These are phyloP conservation scores for Tenthredo livida DNA, from an alignment of 2,888 invertebrate species.

Conservation along the genomic window DNA sequence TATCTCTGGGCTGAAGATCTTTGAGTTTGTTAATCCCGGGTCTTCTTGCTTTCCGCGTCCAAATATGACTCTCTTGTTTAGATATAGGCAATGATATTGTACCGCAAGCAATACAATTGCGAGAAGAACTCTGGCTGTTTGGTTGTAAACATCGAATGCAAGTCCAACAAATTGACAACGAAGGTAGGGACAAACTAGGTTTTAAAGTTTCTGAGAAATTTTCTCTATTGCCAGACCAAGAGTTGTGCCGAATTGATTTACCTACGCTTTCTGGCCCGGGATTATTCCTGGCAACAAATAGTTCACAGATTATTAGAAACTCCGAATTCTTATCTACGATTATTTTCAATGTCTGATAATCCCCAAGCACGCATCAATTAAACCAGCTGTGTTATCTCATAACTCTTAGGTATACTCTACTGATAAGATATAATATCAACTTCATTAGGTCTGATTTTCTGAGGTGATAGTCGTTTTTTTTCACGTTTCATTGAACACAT, in stretches of 20 bases:
- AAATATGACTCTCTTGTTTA: constrained; percentile 72
- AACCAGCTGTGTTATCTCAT: neutral
- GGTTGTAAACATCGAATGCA: constrained; percentile 88
- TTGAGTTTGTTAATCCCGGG: constrained; percentile 69
- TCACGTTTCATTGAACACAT: neutral
- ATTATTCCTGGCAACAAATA: constrained; percentile 20
- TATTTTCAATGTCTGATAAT: neutral
- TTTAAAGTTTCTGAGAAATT: constrained; percentile 62
- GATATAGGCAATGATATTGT: constrained; percentile 77
- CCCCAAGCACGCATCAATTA: no score
- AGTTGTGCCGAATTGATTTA: constrained; percentile 68
- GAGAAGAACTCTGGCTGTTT: constrained; percentile 83
- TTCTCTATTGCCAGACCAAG: constrained; percentile 68
- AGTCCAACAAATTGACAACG: constrained; percentile 80
- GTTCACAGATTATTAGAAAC: neutral
- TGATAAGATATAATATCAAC: neutral
- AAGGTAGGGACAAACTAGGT: constrained; percentile 72
- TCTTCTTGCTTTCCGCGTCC: constrained; percentile 72
- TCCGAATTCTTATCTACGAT: no score
- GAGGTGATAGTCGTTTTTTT: neutral
- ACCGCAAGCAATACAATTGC: constrained; percentile 88
- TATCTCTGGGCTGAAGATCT: constrained; percentile 62
- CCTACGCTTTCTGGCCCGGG: neutral
- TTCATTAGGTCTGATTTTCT: neutral
- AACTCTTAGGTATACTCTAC: neutral